phyloP scores from a whole-genome alignment of 2,797 vertebrate species.

The Pygocentrus nattereri region DNA sequence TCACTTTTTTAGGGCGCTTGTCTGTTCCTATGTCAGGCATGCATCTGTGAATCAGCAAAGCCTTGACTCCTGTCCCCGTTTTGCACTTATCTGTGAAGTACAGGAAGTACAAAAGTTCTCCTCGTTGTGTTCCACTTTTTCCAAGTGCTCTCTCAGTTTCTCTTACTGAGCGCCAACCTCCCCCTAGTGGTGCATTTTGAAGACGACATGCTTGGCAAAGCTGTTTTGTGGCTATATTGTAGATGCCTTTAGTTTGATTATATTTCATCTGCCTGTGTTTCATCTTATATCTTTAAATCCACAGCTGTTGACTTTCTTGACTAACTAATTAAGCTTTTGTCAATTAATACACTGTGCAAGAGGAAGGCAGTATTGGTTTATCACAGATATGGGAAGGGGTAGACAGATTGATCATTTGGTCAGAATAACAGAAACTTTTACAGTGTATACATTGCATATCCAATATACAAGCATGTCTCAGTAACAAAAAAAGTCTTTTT shows the following conservation, averaged over 20 bases:
- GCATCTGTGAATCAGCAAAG: slow-evolving; percentile 64
- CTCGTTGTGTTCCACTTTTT: slow-evolving; percentile 51
- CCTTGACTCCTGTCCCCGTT: slow-evolving; percentile 71
- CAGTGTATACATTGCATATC: too few species aligned
- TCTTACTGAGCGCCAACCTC: slow-evolving; percentile 61
- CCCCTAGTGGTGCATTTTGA: slow-evolving; percentile 65
- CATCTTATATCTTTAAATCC: neutral
- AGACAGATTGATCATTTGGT: too few species aligned
- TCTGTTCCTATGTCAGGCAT: slow-evolving; percentile 54
- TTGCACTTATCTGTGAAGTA: slow-evolving; percentile 74
- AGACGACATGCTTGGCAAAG: neutral
- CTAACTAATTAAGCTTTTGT: neutral
- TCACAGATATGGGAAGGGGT: neutral
- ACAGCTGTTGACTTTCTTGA: neutral
- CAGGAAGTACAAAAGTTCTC: slow-evolving; percentile 75
- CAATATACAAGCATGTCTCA: too few species aligned
- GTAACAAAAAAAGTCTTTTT: too few species aligned
- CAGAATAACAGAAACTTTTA: too few species aligned
- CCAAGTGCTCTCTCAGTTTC: slow-evolving; percentile 30
- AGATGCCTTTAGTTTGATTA: neutral
- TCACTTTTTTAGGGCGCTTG: slow-evolving; percentile 47
- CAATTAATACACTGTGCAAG: neutral
- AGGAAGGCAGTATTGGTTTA: neutral
- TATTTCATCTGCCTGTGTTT: neutral
- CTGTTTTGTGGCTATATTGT: neutral